phyloP scores from a whole-genome alignment of 1,140 invertebrate genomes.

The Hycleus cichorii region DNA sequence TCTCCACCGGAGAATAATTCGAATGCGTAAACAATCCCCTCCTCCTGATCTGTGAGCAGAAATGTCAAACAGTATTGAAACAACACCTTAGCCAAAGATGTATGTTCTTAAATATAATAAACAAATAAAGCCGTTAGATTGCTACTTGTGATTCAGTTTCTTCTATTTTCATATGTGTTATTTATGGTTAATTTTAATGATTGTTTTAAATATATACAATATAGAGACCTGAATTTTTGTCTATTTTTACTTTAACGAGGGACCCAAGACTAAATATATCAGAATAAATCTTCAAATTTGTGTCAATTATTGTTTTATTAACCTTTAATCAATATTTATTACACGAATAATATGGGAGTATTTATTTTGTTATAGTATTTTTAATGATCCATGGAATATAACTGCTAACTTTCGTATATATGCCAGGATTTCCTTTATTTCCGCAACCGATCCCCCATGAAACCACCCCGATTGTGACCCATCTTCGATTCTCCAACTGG shows the following conservation, averaged over 20 bases:
- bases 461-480: constrained; percentile 73
- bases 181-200: constrained; percentile 14
- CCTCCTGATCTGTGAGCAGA: not conserved
- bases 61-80: constrained; percentile 13
- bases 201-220: constrained; percentile 5
- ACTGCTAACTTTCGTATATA: constrained; percentile 63
- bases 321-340: not conserved
- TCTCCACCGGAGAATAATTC: constrained; percentile 16
- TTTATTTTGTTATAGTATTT: constrained; percentile 45
- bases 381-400: constrained; percentile 67
- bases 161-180: constrained; percentile 15
- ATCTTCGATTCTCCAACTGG: constrained; percentile 60
- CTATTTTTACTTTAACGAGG: too few species aligned
- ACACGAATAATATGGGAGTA: not conserved
- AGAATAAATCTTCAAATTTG: not conserved
- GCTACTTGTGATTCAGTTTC: constrained; percentile 12
- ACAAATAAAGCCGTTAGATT: not conserved
- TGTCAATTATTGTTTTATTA: constrained; percentile 1
- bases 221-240: too few species aligned
- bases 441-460: constrained; percentile 72
- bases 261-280: too few species aligned
- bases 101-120: too few species aligned
- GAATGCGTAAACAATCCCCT: constrained; percentile 13
- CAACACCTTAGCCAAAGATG: constrained; percentile 5
- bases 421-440: constrained; percentile 56